A percentile compares a stretch with the other conserved stretches of the same genome.
phyloP scores from a whole-genome alignment of 2,888 invertebrate genomes.

The Plebejus melissa region DNA sequence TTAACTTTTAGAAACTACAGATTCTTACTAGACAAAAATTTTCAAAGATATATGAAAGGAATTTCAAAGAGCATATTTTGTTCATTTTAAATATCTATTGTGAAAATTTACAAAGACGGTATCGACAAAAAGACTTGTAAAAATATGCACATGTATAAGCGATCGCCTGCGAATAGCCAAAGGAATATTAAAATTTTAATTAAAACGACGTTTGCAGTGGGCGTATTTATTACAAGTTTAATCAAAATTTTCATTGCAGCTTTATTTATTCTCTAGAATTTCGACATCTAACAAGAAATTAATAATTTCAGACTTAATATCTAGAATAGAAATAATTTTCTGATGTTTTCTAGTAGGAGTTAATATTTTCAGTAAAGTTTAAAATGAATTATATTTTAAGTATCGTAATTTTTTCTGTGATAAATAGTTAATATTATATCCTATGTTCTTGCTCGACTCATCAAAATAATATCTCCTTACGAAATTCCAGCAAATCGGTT shows the following conservation, averaged over 20 bases:
- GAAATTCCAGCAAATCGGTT: no score
- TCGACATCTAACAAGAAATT: not conserved
- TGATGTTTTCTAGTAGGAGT: not conserved
- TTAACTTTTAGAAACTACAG: no score
- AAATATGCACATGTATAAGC: constrained; percentile 16
- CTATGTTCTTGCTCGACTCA: no score
- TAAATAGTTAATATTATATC: no score
- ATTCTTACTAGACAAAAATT: not conserved
- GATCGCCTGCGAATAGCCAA: constrained; percentile 1
- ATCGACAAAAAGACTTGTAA: not conserved
- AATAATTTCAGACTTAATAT: not conserved
- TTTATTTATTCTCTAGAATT: not conserved
- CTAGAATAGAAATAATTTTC: not conserved
- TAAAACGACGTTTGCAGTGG: constrained; percentile 16
- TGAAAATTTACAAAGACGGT: not conserved
- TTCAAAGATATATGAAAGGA: not conserved
- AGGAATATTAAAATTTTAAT: constrained; percentile 25
- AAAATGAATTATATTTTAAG: no score
- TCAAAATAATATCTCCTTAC: no score
- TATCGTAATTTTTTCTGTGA: no score
- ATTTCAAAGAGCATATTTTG: not conserved
- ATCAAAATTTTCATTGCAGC: not conserved
- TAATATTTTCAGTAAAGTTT: not conserved
- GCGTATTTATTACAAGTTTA: constrained; percentile 3
- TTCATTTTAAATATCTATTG: not conserved